Evolutionary conservation across 1,140 invertebrate species (phyloP).

Genomic region (Kradibia gibbosae): DNA sequence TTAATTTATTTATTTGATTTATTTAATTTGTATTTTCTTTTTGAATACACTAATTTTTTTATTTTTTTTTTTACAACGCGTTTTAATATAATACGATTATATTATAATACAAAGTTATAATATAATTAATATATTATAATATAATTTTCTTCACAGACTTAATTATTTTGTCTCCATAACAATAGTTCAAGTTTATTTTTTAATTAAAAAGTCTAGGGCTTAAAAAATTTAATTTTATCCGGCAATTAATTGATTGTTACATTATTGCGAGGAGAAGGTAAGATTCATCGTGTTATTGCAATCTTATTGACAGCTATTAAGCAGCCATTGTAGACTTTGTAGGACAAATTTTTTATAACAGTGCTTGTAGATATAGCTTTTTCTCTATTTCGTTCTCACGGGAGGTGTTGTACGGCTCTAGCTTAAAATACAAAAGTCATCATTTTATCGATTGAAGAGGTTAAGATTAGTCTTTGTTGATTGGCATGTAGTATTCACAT

Average conservation of each 20-base stretch:
- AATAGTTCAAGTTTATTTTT: too few species aligned
- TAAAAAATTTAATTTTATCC: background rate
- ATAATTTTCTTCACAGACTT: too few species aligned
- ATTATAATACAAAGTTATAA: too few species aligned
- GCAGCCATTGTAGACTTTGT: constrained; percentile 9
- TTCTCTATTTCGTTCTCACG: background rate
- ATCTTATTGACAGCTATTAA: constrained; percentile 29
- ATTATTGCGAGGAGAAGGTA: background rate
- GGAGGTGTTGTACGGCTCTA: background rate
- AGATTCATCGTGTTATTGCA: constrained; percentile 3
- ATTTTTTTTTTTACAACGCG: too few species aligned
- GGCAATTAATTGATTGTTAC: background rate
- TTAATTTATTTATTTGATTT: too few species aligned
- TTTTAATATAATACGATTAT: too few species aligned
- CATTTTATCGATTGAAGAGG: background rate
- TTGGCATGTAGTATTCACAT: background rate
- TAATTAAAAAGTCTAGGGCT: background rate
- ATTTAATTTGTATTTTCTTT: too few species aligned
- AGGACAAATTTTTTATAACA: constrained; percentile 12
- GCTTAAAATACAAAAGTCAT: constrained; percentile 29
- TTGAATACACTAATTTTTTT: too few species aligned
- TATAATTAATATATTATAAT: too few species aligned
- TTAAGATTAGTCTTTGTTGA: constrained; percentile 10
- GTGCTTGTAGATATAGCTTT: background rate
- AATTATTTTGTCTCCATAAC: too few species aligned